A percentile compares a stretch with the other conserved stretches of the same genome.
These are phyloP conservation scores for Hippocampus barbouri DNA, from an alignment of 2,113 vertebrate species.

Conservation along the genomic window DNA sequence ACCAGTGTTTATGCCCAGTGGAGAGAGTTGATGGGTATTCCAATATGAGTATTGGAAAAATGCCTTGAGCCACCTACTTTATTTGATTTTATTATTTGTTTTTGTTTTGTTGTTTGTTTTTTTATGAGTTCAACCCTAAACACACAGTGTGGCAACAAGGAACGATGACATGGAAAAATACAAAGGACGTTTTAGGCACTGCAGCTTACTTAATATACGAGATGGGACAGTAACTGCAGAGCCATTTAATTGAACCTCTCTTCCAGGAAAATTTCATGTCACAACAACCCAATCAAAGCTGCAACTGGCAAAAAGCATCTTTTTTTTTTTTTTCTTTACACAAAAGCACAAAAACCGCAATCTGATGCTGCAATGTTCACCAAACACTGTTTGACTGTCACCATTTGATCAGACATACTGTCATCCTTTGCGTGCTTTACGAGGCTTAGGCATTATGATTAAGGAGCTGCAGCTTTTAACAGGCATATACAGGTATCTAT, in stretches of 20 bases:
- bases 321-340: not conserved
- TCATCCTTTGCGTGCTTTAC: slow-evolving; percentile 32
- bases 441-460: slow-evolving; percentile 35
- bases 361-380: slow-evolving; percentile 33
- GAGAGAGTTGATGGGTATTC: slow-evolving; percentile 36
- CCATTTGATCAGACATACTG: slow-evolving; percentile 16
- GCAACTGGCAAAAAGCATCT: slow-evolving; percentile 17
- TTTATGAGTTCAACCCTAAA: slow-evolving; percentile 56
- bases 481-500: slow-evolving; percentile 37
- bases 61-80: slow-evolving; percentile 44
- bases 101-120: not conserved
- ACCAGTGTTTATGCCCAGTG: slow-evolving; percentile 53
- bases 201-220: slow-evolving; percentile 39
- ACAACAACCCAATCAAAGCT: slow-evolving; percentile 3
- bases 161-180: slow-evolving; percentile 68
- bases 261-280: not conserved
- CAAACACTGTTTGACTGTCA: slow-evolving; percentile 21
- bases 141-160: slow-evolving; percentile 54
- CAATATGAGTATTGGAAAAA: slow-evolving; percentile 51
- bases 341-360: slow-evolving; percentile 32
- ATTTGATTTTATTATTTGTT: not conserved
- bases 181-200: slow-evolving; percentile 49
- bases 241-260: slow-evolving; percentile 22
- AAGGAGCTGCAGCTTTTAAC: slow-evolving; percentile 25
- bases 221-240: slow-evolving; percentile 19